phyloP scores from a whole-genome alignment of 2,797 vertebrate species.

The Brachymystax lenok region DNA sequence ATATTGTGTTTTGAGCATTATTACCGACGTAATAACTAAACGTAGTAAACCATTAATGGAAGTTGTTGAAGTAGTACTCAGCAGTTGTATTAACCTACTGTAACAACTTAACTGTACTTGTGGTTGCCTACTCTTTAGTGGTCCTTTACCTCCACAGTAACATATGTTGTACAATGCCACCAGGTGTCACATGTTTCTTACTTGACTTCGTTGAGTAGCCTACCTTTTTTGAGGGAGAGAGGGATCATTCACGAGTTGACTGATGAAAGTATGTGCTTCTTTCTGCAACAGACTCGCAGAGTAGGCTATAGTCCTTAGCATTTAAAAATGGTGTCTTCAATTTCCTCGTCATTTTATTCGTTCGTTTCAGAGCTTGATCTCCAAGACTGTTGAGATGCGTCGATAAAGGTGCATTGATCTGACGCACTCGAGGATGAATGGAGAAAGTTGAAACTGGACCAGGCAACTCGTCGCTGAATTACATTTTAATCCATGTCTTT shows the following conservation, averaged over 20 bases:
- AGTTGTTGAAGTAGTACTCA: too few species aligned
- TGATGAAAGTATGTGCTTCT: neutral
- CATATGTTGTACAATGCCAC: neutral
- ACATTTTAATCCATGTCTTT: neutral
- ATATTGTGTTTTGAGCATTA: too few species aligned
- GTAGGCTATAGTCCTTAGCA: neutral
- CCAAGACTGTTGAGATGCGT: neutral
- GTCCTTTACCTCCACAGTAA: neutral
- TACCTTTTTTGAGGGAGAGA: slow-evolving; percentile 12
- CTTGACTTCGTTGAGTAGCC: neutral
- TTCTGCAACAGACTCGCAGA: neutral
- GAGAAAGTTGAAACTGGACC: slow-evolving; percentile 23
- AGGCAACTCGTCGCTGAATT: slow-evolving; percentile 14
- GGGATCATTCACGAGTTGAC: neutral
- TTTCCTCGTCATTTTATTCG: neutral
- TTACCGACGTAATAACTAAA: too few species aligned
- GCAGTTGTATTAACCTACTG: neutral
- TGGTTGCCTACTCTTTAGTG: too few species aligned
- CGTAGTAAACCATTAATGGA: too few species aligned
- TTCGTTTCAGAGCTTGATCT: neutral
- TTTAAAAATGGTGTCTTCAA: neutral
- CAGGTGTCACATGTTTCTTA: slow-evolving; percentile 21
- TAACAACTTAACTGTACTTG: neutral
- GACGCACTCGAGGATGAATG: slow-evolving; percentile 11
- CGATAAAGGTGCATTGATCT: neutral